Conservation (phyloP, 2,797 vertebrate species). For the Galaxias olidus region DNA sequence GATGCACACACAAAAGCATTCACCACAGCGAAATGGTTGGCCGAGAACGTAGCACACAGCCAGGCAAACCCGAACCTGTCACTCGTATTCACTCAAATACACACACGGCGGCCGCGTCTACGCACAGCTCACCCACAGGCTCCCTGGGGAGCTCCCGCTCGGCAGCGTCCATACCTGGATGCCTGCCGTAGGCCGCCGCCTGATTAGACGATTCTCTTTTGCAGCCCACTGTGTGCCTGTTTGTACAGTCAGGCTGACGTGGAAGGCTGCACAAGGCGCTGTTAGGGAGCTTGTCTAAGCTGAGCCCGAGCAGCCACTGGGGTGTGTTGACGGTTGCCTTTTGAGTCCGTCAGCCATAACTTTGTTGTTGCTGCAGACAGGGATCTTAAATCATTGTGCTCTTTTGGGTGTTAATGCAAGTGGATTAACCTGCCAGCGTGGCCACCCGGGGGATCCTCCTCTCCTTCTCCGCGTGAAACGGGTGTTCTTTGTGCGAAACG, state of each 20-base stretch:
- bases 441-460: slow-evolving; percentile 40
- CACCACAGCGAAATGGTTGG: slow-evolving; percentile 38
- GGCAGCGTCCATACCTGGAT: slow-evolving; percentile 26
- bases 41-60: slow-evolving; percentile 29
- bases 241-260: slow-evolving; percentile 36
- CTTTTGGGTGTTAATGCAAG: slow-evolving; percentile 45
- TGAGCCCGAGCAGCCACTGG: slow-evolving; percentile 36
- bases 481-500: slow-evolving; percentile 50
- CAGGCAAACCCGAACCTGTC: slow-evolving; percentile 22
- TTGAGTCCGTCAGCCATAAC: slow-evolving; percentile 26
- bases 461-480: slow-evolving; percentile 43
- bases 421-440: slow-evolving; percentile 56
- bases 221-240: slow-evolving; percentile 36
- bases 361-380: slow-evolving; percentile 37
- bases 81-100: slow-evolving; percentile 28
- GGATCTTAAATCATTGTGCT: slow-evolving; percentile 56
- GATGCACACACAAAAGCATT: slow-evolving; percentile 39
- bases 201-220: slow-evolving; percentile 48
- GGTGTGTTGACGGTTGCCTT: slow-evolving; percentile 37
- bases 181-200: slow-evolving; percentile 32
- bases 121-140: slow-evolving; percentile 21
- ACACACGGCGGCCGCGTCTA: slow-evolving; percentile 20
- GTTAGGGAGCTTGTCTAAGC: slow-evolving; percentile 37
- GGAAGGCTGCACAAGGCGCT: background rate
- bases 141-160: slow-evolving; percentile 43